A percentile compares a stretch with the other conserved stretches of the same genome.
Evolutionary conservation across 2,797 vertebrate genomes (phyloP).

Genomic region (Paramormyrops hopkinsi): DNA sequence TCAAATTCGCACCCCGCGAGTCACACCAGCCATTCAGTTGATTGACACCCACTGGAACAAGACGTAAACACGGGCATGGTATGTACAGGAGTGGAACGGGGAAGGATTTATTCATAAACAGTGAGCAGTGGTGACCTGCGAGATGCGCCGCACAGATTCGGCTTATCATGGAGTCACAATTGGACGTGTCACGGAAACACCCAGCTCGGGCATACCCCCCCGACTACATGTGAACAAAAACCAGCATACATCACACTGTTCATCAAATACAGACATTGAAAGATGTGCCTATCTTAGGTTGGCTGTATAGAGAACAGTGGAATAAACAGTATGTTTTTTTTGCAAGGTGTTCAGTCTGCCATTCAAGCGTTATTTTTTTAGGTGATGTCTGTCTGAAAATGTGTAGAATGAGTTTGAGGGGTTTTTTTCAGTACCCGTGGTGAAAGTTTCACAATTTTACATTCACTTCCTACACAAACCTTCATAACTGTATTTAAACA

Average conservation of each 20-base stretch:
- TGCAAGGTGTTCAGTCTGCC: background rate
- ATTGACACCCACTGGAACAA: background rate
- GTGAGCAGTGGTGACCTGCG: background rate
- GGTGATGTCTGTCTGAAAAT: background rate
- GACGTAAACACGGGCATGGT: background rate
- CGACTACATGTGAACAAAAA: background rate
- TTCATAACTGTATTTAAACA: background rate
- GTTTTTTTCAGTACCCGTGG: background rate
- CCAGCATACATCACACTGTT: background rate
- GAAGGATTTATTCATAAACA: background rate
- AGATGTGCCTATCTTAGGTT: background rate
- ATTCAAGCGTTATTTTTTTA: background rate
- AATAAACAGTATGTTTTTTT: background rate
- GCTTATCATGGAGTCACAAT: background rate
- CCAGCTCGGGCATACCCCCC: background rate
- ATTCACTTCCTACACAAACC: background rate
- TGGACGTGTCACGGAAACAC: background rate
- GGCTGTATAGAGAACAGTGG: background rate
- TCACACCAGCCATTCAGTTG: background rate
- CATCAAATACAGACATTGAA: background rate
- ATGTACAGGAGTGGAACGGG: background rate
- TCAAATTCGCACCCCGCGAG: background rate
- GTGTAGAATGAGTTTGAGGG: background rate
- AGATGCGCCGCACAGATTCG: background rate
- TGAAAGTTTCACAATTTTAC: background rate